phyloP scores from a whole-genome alignment of 64 coral and sea anemone genomes.

The Anthopleura sola region DNA sequence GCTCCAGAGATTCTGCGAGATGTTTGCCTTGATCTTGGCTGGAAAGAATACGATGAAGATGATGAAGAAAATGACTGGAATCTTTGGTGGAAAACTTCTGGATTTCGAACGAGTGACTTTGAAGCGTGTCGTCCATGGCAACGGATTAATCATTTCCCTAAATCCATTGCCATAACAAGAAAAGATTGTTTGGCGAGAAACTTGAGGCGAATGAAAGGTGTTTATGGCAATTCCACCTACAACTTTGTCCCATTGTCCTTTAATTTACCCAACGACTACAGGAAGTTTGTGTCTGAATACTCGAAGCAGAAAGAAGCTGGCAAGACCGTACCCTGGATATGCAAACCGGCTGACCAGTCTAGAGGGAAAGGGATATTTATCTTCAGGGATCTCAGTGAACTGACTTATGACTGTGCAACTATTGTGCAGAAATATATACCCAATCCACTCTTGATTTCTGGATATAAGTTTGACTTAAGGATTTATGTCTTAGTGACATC shows the following conservation, averaged over 20 bases:
- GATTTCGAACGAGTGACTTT: slow-evolving; percentile 74
- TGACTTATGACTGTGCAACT: slow-evolving; percentile 84
- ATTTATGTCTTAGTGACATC: slow-evolving; percentile 81
- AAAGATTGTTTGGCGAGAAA: slow-evolving; percentile 86
- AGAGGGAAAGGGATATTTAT: slow-evolving; percentile 83
- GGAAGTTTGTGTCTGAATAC: slow-evolving; percentile 83
- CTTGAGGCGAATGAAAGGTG: slow-evolving; percentile 76
- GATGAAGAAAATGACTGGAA: slow-evolving; percentile 69
- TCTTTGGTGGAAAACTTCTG: slow-evolving; percentile 84
- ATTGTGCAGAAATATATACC: slow-evolving; percentile 82
- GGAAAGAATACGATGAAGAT: slow-evolving; percentile 67
- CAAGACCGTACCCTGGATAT: slow-evolving; percentile 68
- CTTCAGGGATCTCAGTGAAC: slow-evolving; percentile 66
- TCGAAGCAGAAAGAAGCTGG: slow-evolving; percentile 30
- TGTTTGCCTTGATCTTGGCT: slow-evolving; percentile 75
- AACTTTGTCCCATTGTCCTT: slow-evolving; percentile 76
- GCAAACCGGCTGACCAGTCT: slow-evolving; percentile 86
- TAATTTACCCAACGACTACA: slow-evolving; percentile 82
- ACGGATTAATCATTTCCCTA: slow-evolving; percentile 87
- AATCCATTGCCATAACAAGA: slow-evolving; percentile 71
- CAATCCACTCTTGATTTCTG: slow-evolving; percentile 81
- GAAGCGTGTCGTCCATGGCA: slow-evolving; percentile 84
- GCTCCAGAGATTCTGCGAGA: slow-evolving; percentile 67
- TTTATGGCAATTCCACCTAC: slow-evolving; percentile 60
- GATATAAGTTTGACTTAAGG: slow-evolving; percentile 87